phyloP scores from a whole-genome alignment of 2,888 invertebrate genomes.

The Megastigmus dorsalis region DNA sequence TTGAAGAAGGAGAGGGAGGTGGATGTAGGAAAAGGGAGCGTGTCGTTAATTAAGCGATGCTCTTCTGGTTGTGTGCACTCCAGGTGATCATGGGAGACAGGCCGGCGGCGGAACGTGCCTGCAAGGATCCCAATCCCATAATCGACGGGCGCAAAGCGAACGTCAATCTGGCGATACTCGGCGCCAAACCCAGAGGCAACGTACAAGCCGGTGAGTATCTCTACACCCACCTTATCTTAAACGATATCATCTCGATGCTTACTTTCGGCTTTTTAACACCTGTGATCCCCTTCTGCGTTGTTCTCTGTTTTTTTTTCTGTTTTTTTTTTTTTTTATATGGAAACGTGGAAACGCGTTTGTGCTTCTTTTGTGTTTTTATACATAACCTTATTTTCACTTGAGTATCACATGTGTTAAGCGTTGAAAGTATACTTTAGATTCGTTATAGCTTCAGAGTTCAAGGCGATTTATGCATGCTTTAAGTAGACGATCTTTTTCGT shows the following conservation, averaged over 20 bases:
- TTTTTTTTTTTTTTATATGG: no score
- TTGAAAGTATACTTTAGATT: neutral
- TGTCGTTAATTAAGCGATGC: slow-evolving; percentile 56
- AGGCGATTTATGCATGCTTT: slow-evolving; percentile 5
- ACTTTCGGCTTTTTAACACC: slow-evolving; percentile 17
- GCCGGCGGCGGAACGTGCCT: slow-evolving; percentile 94
- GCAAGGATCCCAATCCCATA: slow-evolving; percentile 98
- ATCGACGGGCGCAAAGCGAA: slow-evolving; percentile 99
- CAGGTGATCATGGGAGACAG: slow-evolving; percentile 99
- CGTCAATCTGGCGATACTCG: slow-evolving; percentile 97
- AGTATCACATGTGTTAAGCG: slow-evolving; percentile 7
- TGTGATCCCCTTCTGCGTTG: slow-evolving; percentile 16
- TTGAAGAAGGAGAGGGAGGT: neutral
- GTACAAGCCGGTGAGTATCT: slow-evolving; percentile 84
- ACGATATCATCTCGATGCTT: neutral
- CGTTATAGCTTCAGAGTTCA: slow-evolving; percentile 1
- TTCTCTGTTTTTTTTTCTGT: no score
- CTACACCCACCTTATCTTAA: neutral
- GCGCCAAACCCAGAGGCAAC: slow-evolving; percentile 96
- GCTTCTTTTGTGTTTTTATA: no score
- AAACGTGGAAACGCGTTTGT: neutral
- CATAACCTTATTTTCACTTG: no score
- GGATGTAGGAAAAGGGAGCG: neutral
- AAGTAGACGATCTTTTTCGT: slow-evolving; percentile 6
- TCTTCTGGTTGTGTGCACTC: slow-evolving; percentile 66